A percentile compares a stretch with the other conserved stretches of the same genome.
phyloP scores from a whole-genome alignment of 2,888 invertebrate genomes.

The Pilophorus perplexus region DNA sequence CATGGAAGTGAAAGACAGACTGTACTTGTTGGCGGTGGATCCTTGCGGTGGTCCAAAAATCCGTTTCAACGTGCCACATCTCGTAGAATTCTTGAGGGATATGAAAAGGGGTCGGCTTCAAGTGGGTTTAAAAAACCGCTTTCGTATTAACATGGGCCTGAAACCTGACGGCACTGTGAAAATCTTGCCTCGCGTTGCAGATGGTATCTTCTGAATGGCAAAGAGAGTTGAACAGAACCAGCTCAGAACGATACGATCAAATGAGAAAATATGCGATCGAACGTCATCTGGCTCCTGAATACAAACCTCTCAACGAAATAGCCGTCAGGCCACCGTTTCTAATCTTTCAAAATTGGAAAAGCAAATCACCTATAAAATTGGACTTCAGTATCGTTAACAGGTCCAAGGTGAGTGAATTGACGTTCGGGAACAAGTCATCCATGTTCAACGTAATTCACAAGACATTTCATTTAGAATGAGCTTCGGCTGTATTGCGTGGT shows the following conservation, averaged over 20 bases:
- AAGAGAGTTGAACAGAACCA: not conserved
- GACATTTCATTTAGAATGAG: too few species aligned
- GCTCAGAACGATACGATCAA: not conserved
- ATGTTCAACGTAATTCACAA: not conserved
- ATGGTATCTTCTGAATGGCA: not conserved
- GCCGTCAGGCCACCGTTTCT: not conserved
- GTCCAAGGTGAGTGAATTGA: conserved; percentile 2
- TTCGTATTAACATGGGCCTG: too few species aligned
- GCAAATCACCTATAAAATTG: not conserved
- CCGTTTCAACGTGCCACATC: too few species aligned
- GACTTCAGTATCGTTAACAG: not conserved
- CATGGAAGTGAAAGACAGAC: too few species aligned
- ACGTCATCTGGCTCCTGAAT: not conserved
- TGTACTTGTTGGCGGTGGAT: too few species aligned
- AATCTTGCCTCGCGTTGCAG: too few species aligned
- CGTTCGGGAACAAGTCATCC: too few species aligned
- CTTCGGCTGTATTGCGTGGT: not conserved
- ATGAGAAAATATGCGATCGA: not conserved
- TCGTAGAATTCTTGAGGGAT: too few species aligned
- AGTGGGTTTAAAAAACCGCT: too few species aligned
- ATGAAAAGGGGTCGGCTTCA: not conserved
- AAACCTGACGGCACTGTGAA: too few species aligned
- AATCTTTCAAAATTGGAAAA: not conserved
- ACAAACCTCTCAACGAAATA: not conserved
- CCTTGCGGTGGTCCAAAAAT: too few species aligned